Evolutionary conservation across 2,113 vertebrate genomes (phyloP), one percentile per base, ranked within the genome.

Genomic region (Bufo bufo): DNA sequence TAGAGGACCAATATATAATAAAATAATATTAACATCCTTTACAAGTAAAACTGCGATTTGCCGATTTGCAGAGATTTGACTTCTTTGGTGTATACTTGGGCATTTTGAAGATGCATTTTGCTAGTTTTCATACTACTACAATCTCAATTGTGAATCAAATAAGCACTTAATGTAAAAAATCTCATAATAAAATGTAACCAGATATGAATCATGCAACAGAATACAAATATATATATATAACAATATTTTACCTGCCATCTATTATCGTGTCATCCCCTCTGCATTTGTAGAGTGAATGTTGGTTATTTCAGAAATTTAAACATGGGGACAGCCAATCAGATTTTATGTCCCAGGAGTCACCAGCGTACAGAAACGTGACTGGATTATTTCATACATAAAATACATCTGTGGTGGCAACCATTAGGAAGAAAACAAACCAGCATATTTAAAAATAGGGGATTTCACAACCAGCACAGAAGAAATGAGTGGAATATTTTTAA

Each of bases 241-340:
- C 6, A 16, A 6, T 19, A 1, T 20, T 52, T 94, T 94, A 93
- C 93, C 93, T 94, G 90, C 14, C 74, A 54, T 88, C 85, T 83
- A 88, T 72, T 59, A 83, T 33, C 20, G 61, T 61, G 50, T 88
- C 56, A 19, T 83, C 80, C 6, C 7, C 19, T 20, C 54, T 45
- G 66, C 20, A 82, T 75, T 72, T 83, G 4, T 59, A 83, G 45
- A 74, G 71, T 77, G 71, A 47, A 19, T 77, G 69, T 19, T 20
- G 61, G 14, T 66, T 58, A 80, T 71, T 59, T 77, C 87, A 56
- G 72, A 88, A 84, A 83, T 77, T 50, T 88, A 83, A 84, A 52
- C 17, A 77, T 84, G 33, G 56, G 50, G n/a, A 33, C 80, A 77
- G 49, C 87, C 87, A 88, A 88, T 88, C 87, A 84, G 80, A 56